phyloP scores from a whole-genome alignment of 2,888 invertebrate genomes.

The Dolichomitus sp. region DNA sequence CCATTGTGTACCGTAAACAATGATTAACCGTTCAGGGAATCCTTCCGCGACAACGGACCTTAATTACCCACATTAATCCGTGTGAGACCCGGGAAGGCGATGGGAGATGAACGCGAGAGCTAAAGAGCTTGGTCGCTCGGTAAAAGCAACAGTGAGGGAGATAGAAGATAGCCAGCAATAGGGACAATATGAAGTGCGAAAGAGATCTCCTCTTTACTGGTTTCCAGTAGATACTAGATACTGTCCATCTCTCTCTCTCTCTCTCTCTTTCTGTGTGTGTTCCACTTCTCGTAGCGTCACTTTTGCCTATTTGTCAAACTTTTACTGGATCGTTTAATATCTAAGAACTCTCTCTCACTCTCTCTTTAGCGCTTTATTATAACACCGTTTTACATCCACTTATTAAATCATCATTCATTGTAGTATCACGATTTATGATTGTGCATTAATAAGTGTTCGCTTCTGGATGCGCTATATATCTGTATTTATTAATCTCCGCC shows the following conservation, averaged over 20 bases:
- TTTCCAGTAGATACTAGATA: constrained; percentile 41
- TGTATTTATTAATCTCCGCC: not conserved
- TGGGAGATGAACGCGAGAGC: constrained; percentile 33
- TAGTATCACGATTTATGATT: not conserved
- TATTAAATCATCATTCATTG: constrained; percentile 42
- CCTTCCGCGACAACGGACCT: constrained; percentile 69
- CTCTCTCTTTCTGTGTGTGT: no score
- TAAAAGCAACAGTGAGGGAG: not conserved
- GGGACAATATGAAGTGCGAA: constrained; percentile 17
- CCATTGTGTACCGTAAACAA: constrained; percentile 80
- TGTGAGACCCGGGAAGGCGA: constrained; percentile 44
- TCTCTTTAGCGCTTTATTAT: constrained; percentile 5
- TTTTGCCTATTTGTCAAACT: constrained; percentile 37
- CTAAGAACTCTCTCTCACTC: not conserved
- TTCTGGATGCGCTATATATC: not conserved
- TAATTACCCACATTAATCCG: constrained; percentile 75
- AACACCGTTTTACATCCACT: constrained; percentile 4
- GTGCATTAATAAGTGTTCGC: not conserved
- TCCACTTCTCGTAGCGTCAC: constrained; percentile 4
- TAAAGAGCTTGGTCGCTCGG: constrained; percentile 20
- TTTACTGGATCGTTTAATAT: constrained; percentile 39
- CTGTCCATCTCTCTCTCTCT: constrained; percentile 6
- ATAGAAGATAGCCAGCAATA: not conserved
- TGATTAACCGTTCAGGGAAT: constrained; percentile 75
- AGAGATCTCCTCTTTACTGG: constrained; percentile 15